Evolutionary conservation across 2,888 invertebrate genomes (phyloP), one percentile per base, ranked within the genome.

Genomic region (Crepidodera aurea): DNA sequence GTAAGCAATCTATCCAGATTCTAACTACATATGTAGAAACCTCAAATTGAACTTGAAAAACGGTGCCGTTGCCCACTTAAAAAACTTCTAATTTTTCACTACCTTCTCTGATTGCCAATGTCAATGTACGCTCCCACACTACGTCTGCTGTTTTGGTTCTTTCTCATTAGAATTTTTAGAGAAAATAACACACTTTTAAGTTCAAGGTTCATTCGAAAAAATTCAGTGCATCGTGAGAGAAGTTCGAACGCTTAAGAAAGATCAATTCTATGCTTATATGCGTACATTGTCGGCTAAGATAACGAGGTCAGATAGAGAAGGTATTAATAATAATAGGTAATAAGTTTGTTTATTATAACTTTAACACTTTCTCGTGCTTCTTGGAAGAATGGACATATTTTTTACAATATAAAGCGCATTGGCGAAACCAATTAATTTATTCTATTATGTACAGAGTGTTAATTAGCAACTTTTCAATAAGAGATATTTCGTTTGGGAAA

Each of bases 201-300:
- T 54, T 66, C 66, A 66, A 63, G 63, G 63, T 57, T 60, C 57
- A 46, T 48, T 32, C n/a, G n/a, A 39, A 50, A 44, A 22, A 37
- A 18, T 44, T 46, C 18, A 27, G 27, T 57, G 37, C 57, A 48
- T 37, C 58, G 62, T 62, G 62, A 53, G 57, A 58, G 53, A 48
- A 44, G 13, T 10, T 51, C 15, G 13, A 34, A 16, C 34, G 34
- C 51, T 18, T 19, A 51, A n/a, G 34, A 27, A 50, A 29, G 13
- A 32, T 22, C 18, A 50, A 15, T 50, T 5, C 25, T 7, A 25
- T 25, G 3, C 7, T 7, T 25, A 5, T 25, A 25, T 5, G 39
- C 39, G n/a, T n/a, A 39, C 39, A 13, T 10, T 13, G 13, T 39
- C 16, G n/a, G 42, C 42, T 42, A 48, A 29, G 48, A 48, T 25